phyloP scores from a whole-genome alignment of 2,888 invertebrate genomes.

The Chymomyza caudatula region DNA sequence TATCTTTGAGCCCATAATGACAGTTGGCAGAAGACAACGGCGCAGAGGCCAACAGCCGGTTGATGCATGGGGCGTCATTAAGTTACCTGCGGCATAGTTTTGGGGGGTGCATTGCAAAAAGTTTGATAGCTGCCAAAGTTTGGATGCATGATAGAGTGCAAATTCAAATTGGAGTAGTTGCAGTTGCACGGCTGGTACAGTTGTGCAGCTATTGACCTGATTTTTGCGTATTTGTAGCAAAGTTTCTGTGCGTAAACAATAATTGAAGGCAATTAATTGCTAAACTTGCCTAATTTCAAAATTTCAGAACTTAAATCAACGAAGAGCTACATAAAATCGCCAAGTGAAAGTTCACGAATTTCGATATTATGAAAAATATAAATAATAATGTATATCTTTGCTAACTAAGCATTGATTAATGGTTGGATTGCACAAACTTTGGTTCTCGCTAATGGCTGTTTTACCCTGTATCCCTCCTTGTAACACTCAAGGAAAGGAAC shows the following conservation, averaged over 20 bases:
- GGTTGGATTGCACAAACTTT: too few species aligned
- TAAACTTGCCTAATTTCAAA: not conserved
- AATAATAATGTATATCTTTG: too few species aligned
- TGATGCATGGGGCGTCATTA: not conserved
- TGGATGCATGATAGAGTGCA: not conserved
- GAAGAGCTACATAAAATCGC: too few species aligned
- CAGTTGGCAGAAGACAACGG: conserved; percentile 49
- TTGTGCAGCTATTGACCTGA: conserved; percentile 26
- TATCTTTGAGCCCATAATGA: conserved; percentile 70
- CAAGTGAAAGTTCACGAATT: not conserved
- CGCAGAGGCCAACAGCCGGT: not conserved
- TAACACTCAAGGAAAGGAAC: too few species aligned
- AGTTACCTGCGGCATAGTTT: not conserved
- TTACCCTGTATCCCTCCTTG: too few species aligned
- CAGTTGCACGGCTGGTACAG: not conserved
- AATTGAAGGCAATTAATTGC: not conserved
- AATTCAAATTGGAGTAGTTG: conserved; percentile 16
- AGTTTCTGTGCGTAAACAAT: not conserved
- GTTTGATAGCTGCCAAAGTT: not conserved
- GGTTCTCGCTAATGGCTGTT: too few species aligned
- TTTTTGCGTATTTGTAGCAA: conserved; percentile 23
- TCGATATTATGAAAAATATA: too few species aligned
- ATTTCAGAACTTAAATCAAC: not conserved
- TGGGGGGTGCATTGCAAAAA: not conserved
- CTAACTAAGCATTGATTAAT: too few species aligned